Evolutionary conservation across 2,113 vertebrate genomes (phyloP), one percentile per base, ranked within the genome.

Genomic region (Dipodomys ordii): DNA sequence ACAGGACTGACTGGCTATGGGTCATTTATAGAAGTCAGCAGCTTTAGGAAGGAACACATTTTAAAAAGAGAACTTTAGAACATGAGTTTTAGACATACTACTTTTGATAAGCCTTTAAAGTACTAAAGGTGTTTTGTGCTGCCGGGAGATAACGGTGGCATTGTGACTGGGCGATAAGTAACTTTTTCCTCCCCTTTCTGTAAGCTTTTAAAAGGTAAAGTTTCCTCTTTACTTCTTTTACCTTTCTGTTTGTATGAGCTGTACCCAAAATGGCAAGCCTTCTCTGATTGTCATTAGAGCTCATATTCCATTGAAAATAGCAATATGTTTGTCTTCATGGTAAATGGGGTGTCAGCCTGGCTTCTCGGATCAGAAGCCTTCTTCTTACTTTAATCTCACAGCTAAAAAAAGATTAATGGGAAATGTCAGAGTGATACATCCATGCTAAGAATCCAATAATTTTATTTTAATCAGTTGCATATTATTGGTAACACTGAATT

Each of bases 391-490:
- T 95, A 96, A 76, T 96, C 88, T 94, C 77, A 96, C 95, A 91
- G 28, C 67, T 95, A 72, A 91, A 95, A 97, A 57, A 79, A 93
- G 87, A 94, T 96, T 94, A 97, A 94, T 97, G 83, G 35, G 83
- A 97, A 95, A 91, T 28, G 30, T 96, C 35, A 39, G 62, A 88
- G 72, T 95, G 94, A 97, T 96, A 74, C 60, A 96, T 93, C 87
- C 74, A 96, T 88, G 15, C 30, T 96, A 92, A 90, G 77, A 97
- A 96, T 97, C 44, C 25, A 93, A 92, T 97, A 86, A 96, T 97
- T 97, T 97, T 4, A 83, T 97, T 98, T 97, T 96, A 97, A 97
- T 97, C 71, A 96, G 82, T 73, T 97, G 83, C 64, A 93, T 62
- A 78, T 97, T 96, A 94, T 96, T 97, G 93, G 65, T 94, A 97